Base-by-base conservation (phyloP, 2,888 invertebrate species). In the Dicranocentrus wangi region DNA sequence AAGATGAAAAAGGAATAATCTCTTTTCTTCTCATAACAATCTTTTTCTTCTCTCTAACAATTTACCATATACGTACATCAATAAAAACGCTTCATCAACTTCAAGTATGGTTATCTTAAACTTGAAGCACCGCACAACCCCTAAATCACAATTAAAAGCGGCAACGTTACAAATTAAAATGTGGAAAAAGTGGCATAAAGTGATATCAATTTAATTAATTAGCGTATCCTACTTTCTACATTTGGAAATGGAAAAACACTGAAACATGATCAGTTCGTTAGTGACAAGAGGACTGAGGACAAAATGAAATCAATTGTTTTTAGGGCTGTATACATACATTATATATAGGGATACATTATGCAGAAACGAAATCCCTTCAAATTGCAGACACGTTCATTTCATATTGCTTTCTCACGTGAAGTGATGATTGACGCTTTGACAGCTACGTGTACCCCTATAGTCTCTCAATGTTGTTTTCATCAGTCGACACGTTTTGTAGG, bases 161-260 rank as follows among this genome's bases (percentile, higher is more conserved):
- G 69, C 69, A 77, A 77, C 51, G 65, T 65, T 77, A 77, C 77
- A 77, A 77, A 77, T 77, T 77, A 77, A 77, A 77, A 77, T 76
- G 77, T 69, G 77, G 69, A 28, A 69, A 69, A 77, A 69, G 76
- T 77, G 77, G 69, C 77, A 77, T 77, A 61, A 77, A 77, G 77
- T 77, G 61, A 77, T 77, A 77, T 77, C 77, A 77, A 69, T 77
- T 77, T 77, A 77, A 77, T 77, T 77, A 77, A 77, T 77, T 77
- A 77, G 51, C 76, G 77, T 61, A 77, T 69, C 69, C 77, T 61
- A 77, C 69, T 69, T 77, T 77, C 77, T 69, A 68, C 51, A 77
- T 77, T 77, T 77, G 77, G 77, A 61, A 28, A 42, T 60, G 23
- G 39, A 77, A 19, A 77, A 69, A 55, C 32, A 27, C 25, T 27